Evolutionary conservation across 1,140 invertebrate genomes (phyloP), one percentile per base, ranked within the genome.

Genomic region (Anoplolepis gracilipes): DNA sequence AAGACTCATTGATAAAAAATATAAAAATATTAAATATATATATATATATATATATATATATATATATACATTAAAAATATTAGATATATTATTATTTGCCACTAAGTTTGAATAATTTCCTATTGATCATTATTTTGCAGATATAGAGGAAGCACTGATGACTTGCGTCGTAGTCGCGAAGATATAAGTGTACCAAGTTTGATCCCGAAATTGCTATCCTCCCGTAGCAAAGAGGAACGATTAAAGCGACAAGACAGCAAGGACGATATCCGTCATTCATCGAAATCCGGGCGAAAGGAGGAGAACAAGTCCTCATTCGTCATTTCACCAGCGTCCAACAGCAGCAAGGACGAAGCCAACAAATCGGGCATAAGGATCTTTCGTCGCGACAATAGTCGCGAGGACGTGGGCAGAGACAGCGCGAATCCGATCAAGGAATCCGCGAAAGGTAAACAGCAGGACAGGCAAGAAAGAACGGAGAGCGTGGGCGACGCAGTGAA

Each of bases 111-210:
- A 42, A 65, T 65, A 65, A 39, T 65, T 39, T 46, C 2, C 59
- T 19, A 69, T 49, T 22, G 42, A 73, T 39, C 22, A 55, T 62
- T 11, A 65, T 81, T 11, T 11, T 5, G 73, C 53, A 95, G 93
- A 46, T 94, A 94, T 64, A 88, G 94, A 87, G 93, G 93, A 16
- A 95, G 94, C 62, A 94, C 93, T 1, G 94, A 95, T 73, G 94
- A 95, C 46, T n/a, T 95, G 36, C 89, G 94, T 13, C 90, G 93
- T 64, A 94, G 93, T 82, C 92, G 94, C 6, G 94, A 95, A 59
- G 94, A 95, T 42, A 93, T 93, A 81, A 94, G 90, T 64, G 77
- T 92, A 10, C 94, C 94, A 10, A 95, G 94, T 87, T 88, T 94
- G 55, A 95, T 95, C 49, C 94, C 94, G 8, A 95, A 95, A 73